Conservation (phyloP, 2,888 invertebrate species). For the Coremacera marginata region DNA sequence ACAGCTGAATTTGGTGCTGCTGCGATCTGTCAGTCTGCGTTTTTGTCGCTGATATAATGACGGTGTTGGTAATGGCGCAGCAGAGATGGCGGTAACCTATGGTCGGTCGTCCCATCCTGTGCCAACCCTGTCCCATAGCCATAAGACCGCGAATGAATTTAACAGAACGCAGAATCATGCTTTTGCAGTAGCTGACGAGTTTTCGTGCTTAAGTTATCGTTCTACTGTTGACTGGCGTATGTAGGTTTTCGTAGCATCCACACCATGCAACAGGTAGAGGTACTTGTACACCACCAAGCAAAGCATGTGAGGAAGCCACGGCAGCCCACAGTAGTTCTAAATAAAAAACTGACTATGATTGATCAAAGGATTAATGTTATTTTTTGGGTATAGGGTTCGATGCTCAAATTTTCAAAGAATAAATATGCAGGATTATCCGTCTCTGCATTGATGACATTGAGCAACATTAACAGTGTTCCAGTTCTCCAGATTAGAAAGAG, state of each 20-base stretch:
- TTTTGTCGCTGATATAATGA: not conserved
- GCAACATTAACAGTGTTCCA: no score
- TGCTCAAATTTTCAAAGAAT: no score
- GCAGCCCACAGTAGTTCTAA: no score
- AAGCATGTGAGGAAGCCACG: constrained; percentile 8
- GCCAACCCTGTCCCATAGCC: not conserved
- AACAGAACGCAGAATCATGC: not conserved
- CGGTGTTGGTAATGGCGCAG: not conserved
- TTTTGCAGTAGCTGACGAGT: constrained; percentile 21
- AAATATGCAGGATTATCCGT: no score
- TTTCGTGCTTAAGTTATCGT: constrained; percentile 25
- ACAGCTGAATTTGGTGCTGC: not conserved
- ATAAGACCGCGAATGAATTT: not conserved
- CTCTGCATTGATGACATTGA: no score
- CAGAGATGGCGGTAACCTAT: not conserved
- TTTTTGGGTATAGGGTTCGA: no score
- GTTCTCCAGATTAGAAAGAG: no score
- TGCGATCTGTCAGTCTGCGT: not conserved
- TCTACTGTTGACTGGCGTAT: constrained; percentile 28
- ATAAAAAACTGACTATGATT: no score
- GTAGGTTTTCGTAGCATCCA: constrained; percentile 26
- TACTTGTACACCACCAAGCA: not conserved
- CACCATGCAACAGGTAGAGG: not conserved
- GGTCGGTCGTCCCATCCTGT: not conserved
- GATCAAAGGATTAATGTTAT: no score